Evolutionary conservation across 2,888 invertebrate species (phyloP), one percentile per base, ranked within the genome.

Genomic region (Stenodema calcarata): DNA sequence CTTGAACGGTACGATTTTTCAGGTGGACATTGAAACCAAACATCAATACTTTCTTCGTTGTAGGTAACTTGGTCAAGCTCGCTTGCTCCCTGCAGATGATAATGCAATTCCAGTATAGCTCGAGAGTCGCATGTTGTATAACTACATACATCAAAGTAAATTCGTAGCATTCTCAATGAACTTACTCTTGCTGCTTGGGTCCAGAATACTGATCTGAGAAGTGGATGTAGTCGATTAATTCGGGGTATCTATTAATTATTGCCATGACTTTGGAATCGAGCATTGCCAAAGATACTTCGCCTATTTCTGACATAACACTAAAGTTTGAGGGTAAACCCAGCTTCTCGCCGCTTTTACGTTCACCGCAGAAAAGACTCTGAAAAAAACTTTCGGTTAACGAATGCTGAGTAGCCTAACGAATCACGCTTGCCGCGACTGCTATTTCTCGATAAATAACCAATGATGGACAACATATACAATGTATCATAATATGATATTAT

Each of bases 121-220:
- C 16, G n/a, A n/a, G n/a, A n/a, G n/a, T n/a, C n/a, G n/a, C n/a
- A n/a, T n/a, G n/a, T n/a, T n/a, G n/a, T n/a, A n/a, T n/a, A n/a
- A n/a, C n/a, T n/a, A n/a, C n/a, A n/a, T n/a, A n/a, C n/a, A n/a
- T n/a, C n/a, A n/a, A n/a, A 69, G 2, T 35, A 2, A 35, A 35
- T 35, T 35, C 2, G 7, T 35, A 35, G 35, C 7, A 35, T 35
- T 35, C 35, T 4, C 35, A 35, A 78, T 41, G 28, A 73, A 93
- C 95, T 94, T 91, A 96, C 95, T 99, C 99, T 90, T 95, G 95
- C 91, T 95, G 95, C 91, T 98, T 97, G 41, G 94, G 94, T 50
- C 99, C 99, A 89, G 96, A 95, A 92, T 95, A 99, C 91, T 98
- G 96, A 92, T 99, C 99, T 86, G 99, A 98, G 90, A 99, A 94